These are phyloP conservation scores for Bactericera cockerelli DNA, from an alignment of 1,140 invertebrate genomes.

Conservation along the genomic window DNA sequence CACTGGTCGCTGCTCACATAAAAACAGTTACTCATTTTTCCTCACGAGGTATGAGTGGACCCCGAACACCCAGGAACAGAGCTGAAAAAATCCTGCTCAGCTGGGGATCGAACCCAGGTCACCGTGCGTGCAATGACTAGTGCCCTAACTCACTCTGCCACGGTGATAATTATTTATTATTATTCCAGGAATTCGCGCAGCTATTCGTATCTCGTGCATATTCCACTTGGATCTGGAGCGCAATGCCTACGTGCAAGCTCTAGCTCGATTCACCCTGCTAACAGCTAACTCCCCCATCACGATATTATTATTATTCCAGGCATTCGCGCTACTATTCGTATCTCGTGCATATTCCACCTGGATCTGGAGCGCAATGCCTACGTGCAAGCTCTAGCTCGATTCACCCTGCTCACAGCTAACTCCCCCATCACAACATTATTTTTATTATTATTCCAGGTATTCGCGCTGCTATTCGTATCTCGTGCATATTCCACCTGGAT, in stretches of 20 bases:
- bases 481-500: slow-evolving; percentile 94
- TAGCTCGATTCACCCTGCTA: slow-evolving; percentile 85
- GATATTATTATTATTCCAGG: too few relatives aligned
- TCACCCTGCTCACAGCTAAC: slow-evolving; percentile 87
- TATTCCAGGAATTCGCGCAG: slow-evolving; percentile 92
- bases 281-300: slow-evolving; percentile 93
- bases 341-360: slow-evolving; percentile 97
- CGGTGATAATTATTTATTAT: too few relatives aligned
- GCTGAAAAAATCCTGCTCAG: too few relatives aligned
- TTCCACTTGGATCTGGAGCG: slow-evolving; percentile 92
- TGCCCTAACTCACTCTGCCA: too few relatives aligned
- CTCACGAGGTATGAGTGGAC: too few relatives aligned
- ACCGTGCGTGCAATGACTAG: too few relatives aligned
- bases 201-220: slow-evolving; percentile 94
- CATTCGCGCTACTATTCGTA: slow-evolving; percentile 92
- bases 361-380: slow-evolving; percentile 92
- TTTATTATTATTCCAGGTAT: too few relatives aligned
- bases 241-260: slow-evolving; percentile 95
- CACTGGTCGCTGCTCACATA: too few relatives aligned
- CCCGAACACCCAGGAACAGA: too few relatives aligned
- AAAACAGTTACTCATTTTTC: too few relatives aligned
- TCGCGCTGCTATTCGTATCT: slow-evolving; percentile 89
- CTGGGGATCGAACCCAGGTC: too few relatives aligned
- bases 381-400: slow-evolving; percentile 90
- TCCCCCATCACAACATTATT: slow-evolving; percentile 89